Conservation (phyloP, 2,888 invertebrate species). For the Sylvicola cinctus region DNA sequence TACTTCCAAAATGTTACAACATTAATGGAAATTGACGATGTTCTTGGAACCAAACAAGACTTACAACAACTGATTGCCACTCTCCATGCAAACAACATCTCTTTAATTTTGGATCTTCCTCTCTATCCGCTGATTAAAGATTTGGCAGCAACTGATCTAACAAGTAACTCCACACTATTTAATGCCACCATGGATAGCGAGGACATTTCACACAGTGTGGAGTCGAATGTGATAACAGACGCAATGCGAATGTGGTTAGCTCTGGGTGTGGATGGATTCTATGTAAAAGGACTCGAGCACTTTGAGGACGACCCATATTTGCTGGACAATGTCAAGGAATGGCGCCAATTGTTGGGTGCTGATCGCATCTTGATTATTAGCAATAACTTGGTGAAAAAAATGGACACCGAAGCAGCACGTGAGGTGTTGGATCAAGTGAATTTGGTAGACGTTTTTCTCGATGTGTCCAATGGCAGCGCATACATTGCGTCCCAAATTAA, state of each 20-base stretch:
- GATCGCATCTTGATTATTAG: constrained; percentile 45
- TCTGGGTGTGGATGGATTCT: constrained; percentile 76
- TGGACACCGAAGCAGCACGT: constrained; percentile 29
- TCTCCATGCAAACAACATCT: constrained; percentile 49
- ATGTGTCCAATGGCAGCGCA: constrained; percentile 33
- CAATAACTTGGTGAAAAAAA: constrained; percentile 30
- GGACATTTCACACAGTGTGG: constrained; percentile 13
- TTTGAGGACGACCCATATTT: constrained; percentile 39
- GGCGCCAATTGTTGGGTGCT: constrained; percentile 44
- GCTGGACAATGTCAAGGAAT: constrained; percentile 34
- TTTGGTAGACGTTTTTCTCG: constrained; percentile 46
- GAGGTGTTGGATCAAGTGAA: constrained; percentile 44
- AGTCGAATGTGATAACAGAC: constrained; percentile 26
- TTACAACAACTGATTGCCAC: constrained; percentile 39
- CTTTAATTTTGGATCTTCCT: constrained; percentile 59
- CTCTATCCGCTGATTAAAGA: constrained; percentile 30
- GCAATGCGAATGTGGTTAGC: constrained; percentile 45
- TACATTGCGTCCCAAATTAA: constrained; percentile 37
- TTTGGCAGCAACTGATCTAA: constrained; percentile 10
- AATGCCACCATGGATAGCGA: constrained; percentile 2
- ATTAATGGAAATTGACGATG: constrained; percentile 39
- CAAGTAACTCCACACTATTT: constrained; percentile 5
- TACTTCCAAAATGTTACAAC: constrained; percentile 48
- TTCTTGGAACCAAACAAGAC: constrained; percentile 47
- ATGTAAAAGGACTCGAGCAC: constrained; percentile 57